Evolutionary conservation across 2,888 invertebrate genomes (phyloP), one percentile per base, ranked within the genome.

Genomic region (Margaritifera margaritifera): DNA sequence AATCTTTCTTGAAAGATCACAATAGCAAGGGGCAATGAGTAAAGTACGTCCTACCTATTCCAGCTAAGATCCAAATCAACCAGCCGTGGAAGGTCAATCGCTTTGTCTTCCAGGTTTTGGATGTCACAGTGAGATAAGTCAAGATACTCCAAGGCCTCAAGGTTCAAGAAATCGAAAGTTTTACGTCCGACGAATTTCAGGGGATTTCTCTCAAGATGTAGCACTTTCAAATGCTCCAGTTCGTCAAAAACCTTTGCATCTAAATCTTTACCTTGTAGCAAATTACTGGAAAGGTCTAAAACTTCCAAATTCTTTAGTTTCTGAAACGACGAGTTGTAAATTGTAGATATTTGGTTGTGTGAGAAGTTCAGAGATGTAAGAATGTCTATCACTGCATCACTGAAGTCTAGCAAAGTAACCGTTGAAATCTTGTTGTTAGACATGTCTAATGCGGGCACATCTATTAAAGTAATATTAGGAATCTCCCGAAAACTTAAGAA

Each of bases 271-370:
- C 76, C 76, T 24, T 52, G 25, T 1, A 77, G 56, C 42, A 52
- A 27, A 64, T 77, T 77, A 6, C 62, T 61, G 20, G 76, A 77
- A 57, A 77, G 62, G 68, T 77, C 76, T 18, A 77, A 50, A n/a
- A 20, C 20, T 4, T 56, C 53, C 25, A 77, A 51, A 53, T 63
- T 31, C 42, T 53, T 69, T 25, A 74, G 56, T 51, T 50, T 42
- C 56, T 15, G 31, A 59, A 77, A 77, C 4, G 71, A 69, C 15
- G 69, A 50, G 4, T 31, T 59, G 25, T 67, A 54, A 6, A 76
- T 24, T 6, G 24, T 31, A n/a, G 54, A 53, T 19, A 76, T 76
- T 22, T 67, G 66, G 53, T 76, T 76, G 25, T 66, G 58, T 20
- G 59, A 61, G 4, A 76, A 27, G 27, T 68, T 20, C 6, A 76